Conservation (phyloP, 1,140 invertebrate species). For the Zeugodacus cucurbitae region DNA sequence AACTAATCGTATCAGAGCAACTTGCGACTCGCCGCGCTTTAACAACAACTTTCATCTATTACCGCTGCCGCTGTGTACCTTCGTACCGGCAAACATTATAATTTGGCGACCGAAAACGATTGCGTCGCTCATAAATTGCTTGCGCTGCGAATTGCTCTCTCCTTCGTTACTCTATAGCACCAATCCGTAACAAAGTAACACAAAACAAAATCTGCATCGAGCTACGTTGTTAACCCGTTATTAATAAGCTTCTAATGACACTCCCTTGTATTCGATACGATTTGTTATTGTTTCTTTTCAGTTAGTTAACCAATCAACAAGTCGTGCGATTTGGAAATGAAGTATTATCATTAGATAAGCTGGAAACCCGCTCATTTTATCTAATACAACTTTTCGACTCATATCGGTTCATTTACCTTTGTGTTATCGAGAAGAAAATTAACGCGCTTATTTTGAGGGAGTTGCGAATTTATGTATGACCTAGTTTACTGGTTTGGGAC, state of each 20-base stretch:
- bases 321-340: not conserved
- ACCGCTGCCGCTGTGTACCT: not conserved
- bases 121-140: not conserved
- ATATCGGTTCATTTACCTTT: too few species aligned
- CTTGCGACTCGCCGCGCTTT: not conserved
- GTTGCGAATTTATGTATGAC: too few species aligned
- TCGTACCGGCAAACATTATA: not conserved
- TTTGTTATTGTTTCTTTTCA: slow-evolving; percentile 10
- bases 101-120: not conserved
- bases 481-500: too few species aligned
- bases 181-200: too few species aligned
- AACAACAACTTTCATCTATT: not conserved
- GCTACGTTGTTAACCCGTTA: not conserved
- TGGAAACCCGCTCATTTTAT: too few species aligned
- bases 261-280: not conserved
- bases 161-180: not conserved
- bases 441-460: too few species aligned
- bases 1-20: not conserved
- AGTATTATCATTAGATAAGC: too few species aligned
- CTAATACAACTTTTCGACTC: too few species aligned
- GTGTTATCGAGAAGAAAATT: too few species aligned
- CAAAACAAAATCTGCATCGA: not conserved
- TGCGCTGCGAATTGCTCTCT: not conserved
- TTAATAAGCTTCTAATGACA: not conserved
- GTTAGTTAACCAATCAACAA: not conserved